These are phyloP conservation scores for Noturus placidus DNA, from an alignment of 2,113 vertebrate genomes.

Conservation along the genomic window DNA sequence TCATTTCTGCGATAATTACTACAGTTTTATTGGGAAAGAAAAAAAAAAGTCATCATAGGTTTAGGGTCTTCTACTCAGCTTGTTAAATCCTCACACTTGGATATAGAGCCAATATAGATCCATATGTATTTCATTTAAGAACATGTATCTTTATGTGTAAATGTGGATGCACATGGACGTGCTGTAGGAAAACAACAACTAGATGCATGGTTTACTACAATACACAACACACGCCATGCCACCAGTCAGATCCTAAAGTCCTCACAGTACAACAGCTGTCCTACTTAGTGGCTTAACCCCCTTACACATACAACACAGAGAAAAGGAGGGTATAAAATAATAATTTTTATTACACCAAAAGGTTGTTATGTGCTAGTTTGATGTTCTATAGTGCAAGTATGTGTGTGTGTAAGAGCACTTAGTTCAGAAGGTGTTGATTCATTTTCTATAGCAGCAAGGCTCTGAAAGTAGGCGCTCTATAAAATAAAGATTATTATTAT, in stretches of 20 bases:
- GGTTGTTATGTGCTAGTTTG: neutral
- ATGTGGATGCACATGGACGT: neutral
- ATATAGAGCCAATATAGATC: neutral
- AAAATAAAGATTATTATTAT: too few relatives aligned
- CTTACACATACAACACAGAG: neutral
- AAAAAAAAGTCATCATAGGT: neutral
- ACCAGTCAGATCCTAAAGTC: neutral
- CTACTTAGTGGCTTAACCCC: neutral
- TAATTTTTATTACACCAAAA: neutral
- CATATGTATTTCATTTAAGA: neutral
- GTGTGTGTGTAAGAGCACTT: neutral
- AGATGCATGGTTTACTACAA: neutral
- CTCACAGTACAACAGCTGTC: neutral
- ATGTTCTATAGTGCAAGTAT: neutral
- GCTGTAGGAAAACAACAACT: neutral
- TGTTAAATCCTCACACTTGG: neutral
- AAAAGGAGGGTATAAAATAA: neutral
- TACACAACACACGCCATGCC: conserved; percentile 10
- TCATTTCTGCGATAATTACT: neutral
- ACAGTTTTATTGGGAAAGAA: neutral
- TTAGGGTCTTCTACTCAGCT: neutral
- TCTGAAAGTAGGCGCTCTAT: too few relatives aligned
- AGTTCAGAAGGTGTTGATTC: neutral
- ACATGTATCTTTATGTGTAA: conserved; percentile 16
- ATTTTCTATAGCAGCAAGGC: neutral